Percentiles rank a stretch among this genome's conserved stretches.
These are phyloP conservation scores for Saguinus midas DNA, from an alignment of 2,113 vertebrate species.

Conservation along the genomic window DNA sequence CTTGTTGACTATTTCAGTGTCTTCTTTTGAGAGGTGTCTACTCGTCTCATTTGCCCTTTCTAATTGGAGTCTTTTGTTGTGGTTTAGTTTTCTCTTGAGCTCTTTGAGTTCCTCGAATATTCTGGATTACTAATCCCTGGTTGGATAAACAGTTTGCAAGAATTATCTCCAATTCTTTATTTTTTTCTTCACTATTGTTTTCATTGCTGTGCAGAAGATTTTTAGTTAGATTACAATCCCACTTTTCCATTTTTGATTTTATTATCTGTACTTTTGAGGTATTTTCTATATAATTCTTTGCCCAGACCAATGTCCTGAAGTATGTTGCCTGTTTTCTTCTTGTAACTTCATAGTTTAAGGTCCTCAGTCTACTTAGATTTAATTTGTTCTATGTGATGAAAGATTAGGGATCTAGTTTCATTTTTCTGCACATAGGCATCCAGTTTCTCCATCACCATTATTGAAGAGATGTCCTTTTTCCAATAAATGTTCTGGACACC, in stretches of 20 bases:
- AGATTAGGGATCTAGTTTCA: too few species aligned
- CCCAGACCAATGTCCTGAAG: not conserved
- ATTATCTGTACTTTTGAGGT: not conserved
- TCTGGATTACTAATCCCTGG: not conserved
- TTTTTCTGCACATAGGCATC: too few species aligned
- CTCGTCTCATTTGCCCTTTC: not conserved
- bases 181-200: not conserved
- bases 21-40: not conserved
- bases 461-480: not conserved
- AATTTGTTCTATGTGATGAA: too few species aligned
- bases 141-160: not conserved
- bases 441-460: not conserved
- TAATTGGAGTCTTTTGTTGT: not conserved
- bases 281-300: not conserved
- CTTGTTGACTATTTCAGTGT: not conserved
- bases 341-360: not conserved
- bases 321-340: not conserved
- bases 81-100: not conserved
- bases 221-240: not conserved
- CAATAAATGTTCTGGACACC: not conserved
- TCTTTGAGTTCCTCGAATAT: not conserved
- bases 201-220: too few species aligned
- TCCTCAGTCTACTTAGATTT: not conserved
- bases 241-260: not conserved
- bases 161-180: not conserved